Conservation (phyloP, 2,888 invertebrate genomes). For the Netelia virgata region DNA sequence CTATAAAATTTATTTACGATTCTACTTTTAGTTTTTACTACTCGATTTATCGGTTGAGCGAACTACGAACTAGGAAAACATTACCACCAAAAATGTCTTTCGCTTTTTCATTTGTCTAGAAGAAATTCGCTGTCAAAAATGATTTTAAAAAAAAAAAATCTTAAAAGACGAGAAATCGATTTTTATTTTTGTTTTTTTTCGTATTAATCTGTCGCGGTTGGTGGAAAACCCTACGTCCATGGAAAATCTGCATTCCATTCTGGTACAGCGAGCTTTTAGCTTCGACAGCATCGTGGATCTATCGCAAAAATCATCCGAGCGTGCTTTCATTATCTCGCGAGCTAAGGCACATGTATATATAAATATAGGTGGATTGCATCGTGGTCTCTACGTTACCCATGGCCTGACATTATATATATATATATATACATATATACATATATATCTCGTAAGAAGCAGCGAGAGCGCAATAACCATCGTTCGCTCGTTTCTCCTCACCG, state of each 20-base stretch:
- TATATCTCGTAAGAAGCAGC: slow-evolving; percentile 15
- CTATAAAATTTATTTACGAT: no score
- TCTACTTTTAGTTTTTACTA: no score
- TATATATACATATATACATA: background rate
- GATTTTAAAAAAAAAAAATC: background rate
- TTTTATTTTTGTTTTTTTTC: background rate
- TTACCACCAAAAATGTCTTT: no score
- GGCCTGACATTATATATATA: slow-evolving; percentile 13
- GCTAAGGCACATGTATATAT: slow-evolving; percentile 25
- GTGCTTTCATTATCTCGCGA: slow-evolving; percentile 60
- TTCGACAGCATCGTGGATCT: slow-evolving; percentile 41
- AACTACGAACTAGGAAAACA: no score
- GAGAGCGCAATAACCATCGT: slow-evolving; percentile 33
- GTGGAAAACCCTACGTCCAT: background rate
- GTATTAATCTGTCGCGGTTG: background rate
- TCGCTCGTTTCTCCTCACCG: slow-evolving; percentile 26
- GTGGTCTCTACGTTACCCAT: slow-evolving; percentile 28
- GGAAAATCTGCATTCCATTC: slow-evolving; percentile 34
- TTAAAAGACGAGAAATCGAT: slow-evolving; percentile 46
- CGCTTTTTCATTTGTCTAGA: no score
- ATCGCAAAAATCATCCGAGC: slow-evolving; percentile 55
- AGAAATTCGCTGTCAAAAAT: background rate
- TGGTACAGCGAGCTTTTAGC: slow-evolving; percentile 38
- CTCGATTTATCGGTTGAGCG: no score
- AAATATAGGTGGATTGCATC: slow-evolving; percentile 15